Evolutionary conservation across 1,140 invertebrate genomes (phyloP).

Genomic region (Euwallacea fornicatus): DNA sequence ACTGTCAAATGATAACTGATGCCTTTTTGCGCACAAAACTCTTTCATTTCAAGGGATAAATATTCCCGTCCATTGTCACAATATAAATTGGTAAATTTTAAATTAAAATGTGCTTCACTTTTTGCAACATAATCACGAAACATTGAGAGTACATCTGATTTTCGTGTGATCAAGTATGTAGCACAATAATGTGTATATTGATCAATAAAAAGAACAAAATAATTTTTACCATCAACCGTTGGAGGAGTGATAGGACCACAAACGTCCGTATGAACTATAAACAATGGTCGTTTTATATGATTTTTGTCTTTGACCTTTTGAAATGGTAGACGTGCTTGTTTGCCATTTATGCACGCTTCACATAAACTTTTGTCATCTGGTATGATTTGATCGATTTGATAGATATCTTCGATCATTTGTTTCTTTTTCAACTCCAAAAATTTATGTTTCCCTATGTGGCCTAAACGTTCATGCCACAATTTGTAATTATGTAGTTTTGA

Average conservation of each 20-base stretch:
- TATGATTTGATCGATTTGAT: too few species aligned
- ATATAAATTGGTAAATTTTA: slow-evolving; percentile 11
- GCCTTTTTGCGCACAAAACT: slow-evolving; percentile 53
- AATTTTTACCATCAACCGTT: slow-evolving; percentile 49
- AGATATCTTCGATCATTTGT: too few species aligned
- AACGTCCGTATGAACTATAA: slow-evolving; percentile 54
- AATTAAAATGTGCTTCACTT: slow-evolving; percentile 42
- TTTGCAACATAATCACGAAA: too few species aligned
- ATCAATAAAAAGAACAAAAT: too few species aligned
- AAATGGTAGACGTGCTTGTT: slow-evolving; percentile 53
- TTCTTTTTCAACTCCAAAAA: too few species aligned
- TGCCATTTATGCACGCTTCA: slow-evolving; percentile 55
- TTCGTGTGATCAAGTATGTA: slow-evolving; percentile 50
- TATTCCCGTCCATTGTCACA: slow-evolving; percentile 47
- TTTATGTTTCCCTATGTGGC: too few species aligned
- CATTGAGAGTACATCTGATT: slow-evolving; percentile 44
- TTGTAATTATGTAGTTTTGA: too few species aligned
- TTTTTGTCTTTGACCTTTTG: slow-evolving; percentile 48
- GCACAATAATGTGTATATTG: too few species aligned
- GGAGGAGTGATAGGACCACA: slow-evolving; percentile 54
- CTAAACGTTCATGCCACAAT: too few species aligned
- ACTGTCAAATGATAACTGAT: slow-evolving; percentile 56
- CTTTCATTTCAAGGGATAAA: slow-evolving; percentile 52
- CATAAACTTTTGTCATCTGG: too few species aligned
- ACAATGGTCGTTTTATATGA: slow-evolving; percentile 51